A percentile compares a stretch with the other conserved stretches of the same genome.
These are phyloP conservation scores for Sprattus sprattus DNA, from an alignment of 2,113 vertebrate genomes.

Conservation along the genomic window DNA sequence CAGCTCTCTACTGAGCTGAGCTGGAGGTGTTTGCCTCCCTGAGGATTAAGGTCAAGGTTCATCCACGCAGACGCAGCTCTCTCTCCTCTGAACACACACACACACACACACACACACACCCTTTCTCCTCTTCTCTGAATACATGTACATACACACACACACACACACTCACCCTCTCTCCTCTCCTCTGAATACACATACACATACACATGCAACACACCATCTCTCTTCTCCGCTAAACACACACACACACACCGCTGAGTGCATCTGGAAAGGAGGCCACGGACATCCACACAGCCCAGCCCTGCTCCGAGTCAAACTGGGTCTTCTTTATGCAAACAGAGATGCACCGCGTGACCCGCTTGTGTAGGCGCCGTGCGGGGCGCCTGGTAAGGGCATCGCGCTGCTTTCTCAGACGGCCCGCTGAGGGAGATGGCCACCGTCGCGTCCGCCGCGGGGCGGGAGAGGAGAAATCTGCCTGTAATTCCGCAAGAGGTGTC, in stretches of 20 bases:
- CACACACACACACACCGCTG: neutral
- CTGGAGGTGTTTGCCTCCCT: slow-evolving; percentile 25
- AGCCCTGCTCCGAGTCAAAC: neutral
- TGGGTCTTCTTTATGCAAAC: neutral
- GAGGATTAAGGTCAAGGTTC: slow-evolving; percentile 36
- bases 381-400: no score
- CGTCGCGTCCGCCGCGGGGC: slow-evolving; percentile 3
- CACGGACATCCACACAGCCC: no score
- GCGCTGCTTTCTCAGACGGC: no score
- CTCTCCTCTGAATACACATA: neutral
- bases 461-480: slow-evolving; percentile 28
- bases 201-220: neutral
- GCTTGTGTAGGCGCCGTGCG: no score
- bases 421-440: slow-evolving; percentile 22
- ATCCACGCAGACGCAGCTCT: neutral
- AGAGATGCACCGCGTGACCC: neutral
- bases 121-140: slow-evolving; percentile 21
- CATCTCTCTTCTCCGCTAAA: neutral
- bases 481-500: slow-evolving; percentile 42
- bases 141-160: slow-evolving; percentile 12
- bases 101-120: neutral
- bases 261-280: no score
- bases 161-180: neutral
- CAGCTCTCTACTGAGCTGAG: neutral
- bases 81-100: neutral